Conservation (phyloP, 2,797 vertebrate species). For the Mormyrops boulengeri region DNA sequence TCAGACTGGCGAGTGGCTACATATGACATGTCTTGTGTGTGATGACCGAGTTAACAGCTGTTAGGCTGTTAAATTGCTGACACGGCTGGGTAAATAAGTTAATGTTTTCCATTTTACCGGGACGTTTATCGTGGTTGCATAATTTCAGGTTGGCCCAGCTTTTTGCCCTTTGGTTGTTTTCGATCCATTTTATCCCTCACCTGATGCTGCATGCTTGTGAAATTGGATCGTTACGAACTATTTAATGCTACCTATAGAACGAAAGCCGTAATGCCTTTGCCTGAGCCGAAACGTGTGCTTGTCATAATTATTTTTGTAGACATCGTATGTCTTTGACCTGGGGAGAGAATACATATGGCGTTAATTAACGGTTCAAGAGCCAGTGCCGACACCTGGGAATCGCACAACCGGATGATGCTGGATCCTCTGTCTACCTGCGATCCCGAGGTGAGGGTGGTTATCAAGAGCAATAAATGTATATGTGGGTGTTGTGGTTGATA, state of each 20-base stretch:
- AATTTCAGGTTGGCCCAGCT: not conserved
- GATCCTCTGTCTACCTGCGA: conserved; percentile 75
- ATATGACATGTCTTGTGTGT: not conserved
- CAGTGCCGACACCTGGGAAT: conserved; percentile 62
- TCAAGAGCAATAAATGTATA: not conserved
- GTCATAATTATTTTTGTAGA: not conserved
- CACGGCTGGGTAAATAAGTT: not conserved
- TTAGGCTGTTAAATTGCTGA: not conserved
- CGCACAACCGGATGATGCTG: conserved; percentile 80
- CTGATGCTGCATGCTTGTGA: not conserved
- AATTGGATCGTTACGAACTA: not conserved
- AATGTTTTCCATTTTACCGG: not conserved
- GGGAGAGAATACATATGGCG: not conserved
- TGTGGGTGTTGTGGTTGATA: not conserved
- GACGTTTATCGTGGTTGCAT: not conserved
- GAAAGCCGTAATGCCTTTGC: not conserved
- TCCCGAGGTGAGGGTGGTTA: conserved; percentile 66
- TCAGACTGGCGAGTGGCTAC: not conserved
- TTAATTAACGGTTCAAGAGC: not conserved
- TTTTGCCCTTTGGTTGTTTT: not conserved
- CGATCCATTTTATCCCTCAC: not conserved
- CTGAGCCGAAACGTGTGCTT: not conserved
- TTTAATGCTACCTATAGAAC: not conserved
- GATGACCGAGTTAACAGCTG: not conserved
- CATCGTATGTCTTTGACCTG: not conserved